Conservation (phyloP, 2,797 vertebrate genomes). For the Alca torda region DNA sequence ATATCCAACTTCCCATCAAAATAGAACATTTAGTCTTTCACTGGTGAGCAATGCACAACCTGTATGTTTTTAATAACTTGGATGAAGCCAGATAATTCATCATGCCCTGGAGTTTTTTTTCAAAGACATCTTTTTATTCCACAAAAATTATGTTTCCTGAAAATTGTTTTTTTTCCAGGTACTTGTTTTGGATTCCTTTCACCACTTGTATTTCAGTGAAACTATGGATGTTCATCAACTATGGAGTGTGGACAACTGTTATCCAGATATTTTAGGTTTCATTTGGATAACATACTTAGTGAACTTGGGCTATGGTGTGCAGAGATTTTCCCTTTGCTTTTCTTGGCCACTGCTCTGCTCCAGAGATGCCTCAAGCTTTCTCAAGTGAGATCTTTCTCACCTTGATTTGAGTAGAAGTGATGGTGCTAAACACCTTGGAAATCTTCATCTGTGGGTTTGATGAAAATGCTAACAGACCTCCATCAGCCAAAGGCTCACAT, state of each 20-base stretch:
- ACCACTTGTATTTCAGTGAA: not conserved
- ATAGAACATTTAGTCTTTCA: not conserved
- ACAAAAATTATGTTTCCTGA: not conserved
- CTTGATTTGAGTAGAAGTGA: not conserved
- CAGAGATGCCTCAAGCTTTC: not conserved
- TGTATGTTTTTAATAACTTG: not conserved
- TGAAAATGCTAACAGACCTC: not conserved
- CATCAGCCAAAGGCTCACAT: not conserved
- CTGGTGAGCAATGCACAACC: not conserved
- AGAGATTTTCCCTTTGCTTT: not conserved
- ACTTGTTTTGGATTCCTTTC: not conserved
- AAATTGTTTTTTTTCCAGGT: not conserved
- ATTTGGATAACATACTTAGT: not conserved
- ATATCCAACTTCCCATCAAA: not conserved
- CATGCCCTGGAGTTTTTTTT: not conserved
- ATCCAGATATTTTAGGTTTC: not conserved
- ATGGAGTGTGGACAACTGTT: not conserved
- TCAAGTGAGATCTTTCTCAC: not conserved
- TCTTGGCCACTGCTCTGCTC: not conserved
- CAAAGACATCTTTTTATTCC: not conserved
- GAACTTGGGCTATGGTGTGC: not conserved
- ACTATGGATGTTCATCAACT: not conserved
- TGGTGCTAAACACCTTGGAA: not conserved
- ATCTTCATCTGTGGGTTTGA: not conserved
- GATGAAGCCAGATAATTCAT: not conserved